phyloP scores from a whole-genome alignment of 2,113 vertebrate genomes.

The Bucco capensis region DNA sequence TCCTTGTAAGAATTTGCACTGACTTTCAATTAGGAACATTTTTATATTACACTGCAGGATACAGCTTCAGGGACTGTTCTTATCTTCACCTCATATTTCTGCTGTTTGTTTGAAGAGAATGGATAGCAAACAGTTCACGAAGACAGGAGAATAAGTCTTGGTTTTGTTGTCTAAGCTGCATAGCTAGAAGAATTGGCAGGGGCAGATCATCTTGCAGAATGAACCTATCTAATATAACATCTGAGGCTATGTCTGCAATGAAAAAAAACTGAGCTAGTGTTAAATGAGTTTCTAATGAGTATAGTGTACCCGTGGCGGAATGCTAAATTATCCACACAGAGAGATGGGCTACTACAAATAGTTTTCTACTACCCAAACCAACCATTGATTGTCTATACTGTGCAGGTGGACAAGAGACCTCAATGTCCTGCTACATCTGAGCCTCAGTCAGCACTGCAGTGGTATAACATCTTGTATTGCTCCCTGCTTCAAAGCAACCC shows the following conservation, averaged over 20 bases:
- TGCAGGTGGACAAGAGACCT: background rate
- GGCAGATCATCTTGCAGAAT: background rate
- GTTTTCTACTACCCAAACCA: background rate
- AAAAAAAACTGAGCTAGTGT: background rate
- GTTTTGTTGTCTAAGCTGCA: background rate
- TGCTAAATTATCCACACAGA: background rate
- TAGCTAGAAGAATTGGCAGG: background rate
- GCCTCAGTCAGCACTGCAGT: background rate
- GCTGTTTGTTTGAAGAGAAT: background rate
- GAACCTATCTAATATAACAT: background rate
- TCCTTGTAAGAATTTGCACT: background rate
- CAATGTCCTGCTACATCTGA: background rate
- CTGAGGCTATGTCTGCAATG: background rate
- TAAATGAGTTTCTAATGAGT: conserved; percentile 29
- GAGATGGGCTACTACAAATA: background rate
- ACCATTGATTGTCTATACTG: background rate
- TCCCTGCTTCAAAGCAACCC: background rate
- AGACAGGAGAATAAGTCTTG: background rate
- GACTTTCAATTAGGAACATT: background rate
- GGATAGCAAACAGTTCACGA: background rate
- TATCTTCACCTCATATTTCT: background rate
- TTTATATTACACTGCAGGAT: background rate
- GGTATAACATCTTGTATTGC: background rate
- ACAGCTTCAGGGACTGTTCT: background rate
- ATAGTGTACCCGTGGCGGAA: background rate